Conservation (phyloP, 2,113 vertebrate species). For the Forbesichthys agassizii region DNA sequence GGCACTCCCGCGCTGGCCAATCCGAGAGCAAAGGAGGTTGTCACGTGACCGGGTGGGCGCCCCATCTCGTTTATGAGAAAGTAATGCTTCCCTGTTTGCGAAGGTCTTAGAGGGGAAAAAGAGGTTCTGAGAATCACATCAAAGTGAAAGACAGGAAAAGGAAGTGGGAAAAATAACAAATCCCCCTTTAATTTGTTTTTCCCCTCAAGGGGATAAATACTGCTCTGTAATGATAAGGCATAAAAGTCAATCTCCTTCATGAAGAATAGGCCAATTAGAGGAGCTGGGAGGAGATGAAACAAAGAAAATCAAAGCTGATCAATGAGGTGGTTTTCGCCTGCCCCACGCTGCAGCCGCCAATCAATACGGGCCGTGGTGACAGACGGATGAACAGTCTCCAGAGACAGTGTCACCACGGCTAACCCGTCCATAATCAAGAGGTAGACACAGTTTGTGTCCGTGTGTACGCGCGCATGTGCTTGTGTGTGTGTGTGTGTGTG, state of each 20-base stretch:
- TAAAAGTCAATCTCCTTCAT: slow-evolving; percentile 70
- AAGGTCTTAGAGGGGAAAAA: slow-evolving; percentile 49
- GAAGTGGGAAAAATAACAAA: slow-evolving; percentile 20
- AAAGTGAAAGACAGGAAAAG: slow-evolving; percentile 29
- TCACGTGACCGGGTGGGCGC: slow-evolving; percentile 59
- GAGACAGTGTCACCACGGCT: slow-evolving; percentile 34
- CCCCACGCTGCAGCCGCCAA: slow-evolving; percentile 29
- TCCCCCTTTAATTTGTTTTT: slow-evolving; percentile 71
- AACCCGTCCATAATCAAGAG: slow-evolving; percentile 43
- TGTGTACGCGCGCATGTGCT: too few relatives aligned
- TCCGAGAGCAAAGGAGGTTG: slow-evolving; percentile 15
- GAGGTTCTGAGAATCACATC: slow-evolving; percentile 68
- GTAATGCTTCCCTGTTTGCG: slow-evolving; percentile 78
- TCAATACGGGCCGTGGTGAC: slow-evolving; percentile 48
- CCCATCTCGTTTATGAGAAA: slow-evolving; percentile 77
- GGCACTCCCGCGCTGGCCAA: slow-evolving; percentile 51
- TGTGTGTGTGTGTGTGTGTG: not conserved
- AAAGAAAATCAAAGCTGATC: slow-evolving; percentile 73
- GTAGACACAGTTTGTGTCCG: not conserved
- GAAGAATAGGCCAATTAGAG: slow-evolving; percentile 73
- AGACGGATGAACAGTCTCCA: slow-evolving; percentile 27
- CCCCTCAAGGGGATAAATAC: slow-evolving; percentile 69
- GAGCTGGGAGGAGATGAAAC: slow-evolving; percentile 58
- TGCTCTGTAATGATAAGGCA: slow-evolving; percentile 64
- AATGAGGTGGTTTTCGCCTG: slow-evolving; percentile 55